phyloP scores from a whole-genome alignment of 2,113 vertebrate genomes.

The Hyla sarda region DNA sequence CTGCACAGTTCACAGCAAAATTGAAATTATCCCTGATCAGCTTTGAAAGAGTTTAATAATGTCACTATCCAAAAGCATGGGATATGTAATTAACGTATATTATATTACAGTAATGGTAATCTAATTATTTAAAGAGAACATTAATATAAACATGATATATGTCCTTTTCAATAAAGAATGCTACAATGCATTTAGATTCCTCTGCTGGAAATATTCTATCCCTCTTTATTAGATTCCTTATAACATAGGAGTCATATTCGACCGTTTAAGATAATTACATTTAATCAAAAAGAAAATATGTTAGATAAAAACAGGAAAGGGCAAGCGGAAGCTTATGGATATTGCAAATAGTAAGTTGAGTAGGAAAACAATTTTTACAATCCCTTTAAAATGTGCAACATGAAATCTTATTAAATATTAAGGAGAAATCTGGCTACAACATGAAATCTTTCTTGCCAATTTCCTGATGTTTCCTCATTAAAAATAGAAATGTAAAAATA shows the following conservation, averaged over 20 bases:
- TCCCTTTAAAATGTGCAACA: background rate
- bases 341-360: background rate
- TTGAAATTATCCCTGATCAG: conserved; percentile 11
- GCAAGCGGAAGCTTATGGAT: background rate
- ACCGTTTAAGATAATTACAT: conserved; percentile 13
- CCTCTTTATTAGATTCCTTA: background rate
- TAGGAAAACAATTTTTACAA: background rate
- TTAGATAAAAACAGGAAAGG: conserved; percentile 21
- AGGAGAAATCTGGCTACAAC: background rate
- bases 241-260: background rate
- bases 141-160: conserved; percentile 37
- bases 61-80: conserved; percentile 9
- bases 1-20: conserved; percentile 1
- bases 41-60: conserved; percentile 33
- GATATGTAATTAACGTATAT: conserved; percentile 36
- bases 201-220: background rate
- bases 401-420: conserved; percentile 15
- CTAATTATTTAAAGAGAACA: conserved; percentile 27
- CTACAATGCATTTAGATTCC: background rate
- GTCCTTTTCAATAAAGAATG: conserved; percentile 39
- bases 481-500: background rate
- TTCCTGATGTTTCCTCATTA: background rate
- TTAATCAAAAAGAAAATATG: conserved; percentile 22
- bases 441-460: background rate
- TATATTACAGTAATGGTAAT: conserved; percentile 47